phyloP scores from a whole-genome alignment of 2,888 invertebrate genomes.

The Chloroclystis v-ata region DNA sequence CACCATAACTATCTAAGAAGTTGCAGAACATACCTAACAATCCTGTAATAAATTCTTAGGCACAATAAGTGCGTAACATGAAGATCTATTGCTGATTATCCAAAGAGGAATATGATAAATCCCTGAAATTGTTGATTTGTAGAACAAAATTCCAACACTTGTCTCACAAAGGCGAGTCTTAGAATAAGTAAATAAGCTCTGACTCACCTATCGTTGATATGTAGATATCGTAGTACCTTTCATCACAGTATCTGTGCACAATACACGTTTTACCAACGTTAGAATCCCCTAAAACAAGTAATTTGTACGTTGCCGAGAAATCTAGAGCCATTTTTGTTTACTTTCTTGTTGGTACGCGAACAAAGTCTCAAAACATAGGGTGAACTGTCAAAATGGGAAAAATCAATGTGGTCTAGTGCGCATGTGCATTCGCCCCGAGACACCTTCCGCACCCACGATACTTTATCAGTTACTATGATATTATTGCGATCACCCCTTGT shows the following conservation, averaged over 20 bases:
- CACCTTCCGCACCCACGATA: conserved; percentile 31
- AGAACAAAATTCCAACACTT: conserved; percentile 52
- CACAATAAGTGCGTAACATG: conserved; percentile 41
- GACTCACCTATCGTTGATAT: conserved; percentile 92
- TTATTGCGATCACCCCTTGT: conserved; percentile 9
- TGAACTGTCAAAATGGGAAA: conserved; percentile 74
- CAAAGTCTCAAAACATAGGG: conserved; percentile 65
- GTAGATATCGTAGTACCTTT: conserved; percentile 93
- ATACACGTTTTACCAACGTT: conserved; percentile 95
- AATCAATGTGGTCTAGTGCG: conserved; percentile 69
- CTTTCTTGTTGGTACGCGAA: conserved; percentile 61
- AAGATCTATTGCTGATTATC: conserved; percentile 44
- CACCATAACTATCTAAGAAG: conserved; percentile 28
- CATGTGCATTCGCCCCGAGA: conserved; percentile 55
- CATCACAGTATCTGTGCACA: conserved; percentile 93
- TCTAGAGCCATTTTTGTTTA: conserved; percentile 87
- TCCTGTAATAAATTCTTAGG: conserved; percentile 32
- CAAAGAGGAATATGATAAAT: conserved; percentile 45
- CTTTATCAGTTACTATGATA: conserved; percentile 11
- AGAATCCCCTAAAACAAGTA: conserved; percentile 91
- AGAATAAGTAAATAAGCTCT: conserved; percentile 50
- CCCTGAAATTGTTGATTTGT: conserved; percentile 42
- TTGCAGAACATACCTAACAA: conserved; percentile 31
- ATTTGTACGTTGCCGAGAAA: conserved; percentile 91
- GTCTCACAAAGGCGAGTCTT: conserved; percentile 63